Evolutionary conservation across 2,888 invertebrate species (phyloP).

Genomic region (Rhingia rostrata): DNA sequence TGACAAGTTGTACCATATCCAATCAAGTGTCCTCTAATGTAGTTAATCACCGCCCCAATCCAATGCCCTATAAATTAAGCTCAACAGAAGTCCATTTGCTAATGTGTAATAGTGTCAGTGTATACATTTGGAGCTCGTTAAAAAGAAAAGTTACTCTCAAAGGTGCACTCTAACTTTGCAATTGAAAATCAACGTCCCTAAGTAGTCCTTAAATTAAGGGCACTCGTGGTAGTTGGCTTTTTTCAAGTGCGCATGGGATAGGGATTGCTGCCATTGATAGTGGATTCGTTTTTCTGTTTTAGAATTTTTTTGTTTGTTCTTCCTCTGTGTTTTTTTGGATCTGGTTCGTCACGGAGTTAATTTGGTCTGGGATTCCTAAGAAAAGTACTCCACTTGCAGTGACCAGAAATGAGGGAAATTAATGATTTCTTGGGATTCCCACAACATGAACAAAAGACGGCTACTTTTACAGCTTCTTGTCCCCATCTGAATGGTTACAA

Average conservation of each 20-base stretch:
- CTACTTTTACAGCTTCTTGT: constrained; percentile 13
- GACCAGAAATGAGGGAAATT: constrained; percentile 41
- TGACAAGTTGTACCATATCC: constrained; percentile 29
- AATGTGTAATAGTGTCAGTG: constrained; percentile 11
- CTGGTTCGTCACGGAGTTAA: constrained; percentile 47
- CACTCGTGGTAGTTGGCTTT: constrained; percentile 57
- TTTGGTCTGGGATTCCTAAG: constrained; percentile 42
- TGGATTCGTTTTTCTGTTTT: neutral
- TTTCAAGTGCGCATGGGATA: constrained; percentile 30
- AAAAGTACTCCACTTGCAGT: constrained; percentile 18
- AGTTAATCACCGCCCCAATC: constrained; percentile 12
- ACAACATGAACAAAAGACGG: neutral
- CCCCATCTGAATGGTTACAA: constrained; percentile 50
- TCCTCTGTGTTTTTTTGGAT: neutral
- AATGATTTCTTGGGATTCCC: constrained; percentile 31
- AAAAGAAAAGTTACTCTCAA: constrained; percentile 49
- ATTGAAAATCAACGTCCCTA: constrained; percentile 71
- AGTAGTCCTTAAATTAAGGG: constrained; percentile 69
- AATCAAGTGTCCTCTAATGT: neutral
- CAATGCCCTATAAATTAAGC: no score
- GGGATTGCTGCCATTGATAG: constrained; percentile 26
- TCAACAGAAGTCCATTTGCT: neutral
- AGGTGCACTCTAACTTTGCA: constrained; percentile 63
- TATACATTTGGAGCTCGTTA: constrained; percentile 13
- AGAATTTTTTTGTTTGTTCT: constrained; percentile 3